Evolutionary conservation across 2,797 vertebrate genomes (phyloP).

Genomic region (Botia kubotai): DNA sequence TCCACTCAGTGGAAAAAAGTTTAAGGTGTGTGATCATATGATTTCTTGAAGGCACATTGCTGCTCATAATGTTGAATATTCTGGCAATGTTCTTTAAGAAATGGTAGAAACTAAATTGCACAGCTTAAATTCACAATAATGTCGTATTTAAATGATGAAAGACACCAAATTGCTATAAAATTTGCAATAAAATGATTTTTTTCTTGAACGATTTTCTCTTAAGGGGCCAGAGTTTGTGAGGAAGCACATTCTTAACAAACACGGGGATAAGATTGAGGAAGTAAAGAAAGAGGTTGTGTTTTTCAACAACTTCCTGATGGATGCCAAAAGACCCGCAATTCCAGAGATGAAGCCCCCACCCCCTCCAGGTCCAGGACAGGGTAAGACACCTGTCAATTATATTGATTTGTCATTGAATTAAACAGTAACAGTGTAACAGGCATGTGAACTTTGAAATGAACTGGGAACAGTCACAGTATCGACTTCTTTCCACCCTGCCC

Average conservation of each 20-base stretch:
- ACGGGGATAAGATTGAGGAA: constrained; percentile 92
- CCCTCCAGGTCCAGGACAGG: constrained; percentile 83
- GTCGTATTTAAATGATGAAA: neutral
- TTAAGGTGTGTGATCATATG: constrained; percentile 79
- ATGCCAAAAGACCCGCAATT: constrained; percentile 88
- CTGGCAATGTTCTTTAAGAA: too few species aligned
- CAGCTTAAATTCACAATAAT: neutral
- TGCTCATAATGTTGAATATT: neutral
- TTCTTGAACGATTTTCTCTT: neutral
- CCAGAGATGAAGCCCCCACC: constrained; percentile 89
- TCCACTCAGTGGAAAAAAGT: constrained; percentile 92
- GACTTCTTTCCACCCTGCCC: neutral
- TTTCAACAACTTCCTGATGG: constrained; percentile 93
- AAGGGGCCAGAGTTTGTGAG: constrained; percentile 94
- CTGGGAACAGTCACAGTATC: neutral
- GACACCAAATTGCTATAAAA: too few species aligned
- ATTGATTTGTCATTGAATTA: too few species aligned
- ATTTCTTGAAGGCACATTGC: neutral
- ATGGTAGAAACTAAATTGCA: too few species aligned
- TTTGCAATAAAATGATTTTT: neutral
- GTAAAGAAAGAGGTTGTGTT: constrained; percentile 92
- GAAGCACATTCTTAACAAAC: constrained; percentile 95
- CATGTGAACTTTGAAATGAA: neutral
- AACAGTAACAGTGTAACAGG: neutral
- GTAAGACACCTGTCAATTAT: constrained; percentile 58